Evolutionary conservation across 2,888 invertebrate genomes (phyloP), one percentile per base, ranked within the genome.

Genomic region (Tetramorium bicarinatum): DNA sequence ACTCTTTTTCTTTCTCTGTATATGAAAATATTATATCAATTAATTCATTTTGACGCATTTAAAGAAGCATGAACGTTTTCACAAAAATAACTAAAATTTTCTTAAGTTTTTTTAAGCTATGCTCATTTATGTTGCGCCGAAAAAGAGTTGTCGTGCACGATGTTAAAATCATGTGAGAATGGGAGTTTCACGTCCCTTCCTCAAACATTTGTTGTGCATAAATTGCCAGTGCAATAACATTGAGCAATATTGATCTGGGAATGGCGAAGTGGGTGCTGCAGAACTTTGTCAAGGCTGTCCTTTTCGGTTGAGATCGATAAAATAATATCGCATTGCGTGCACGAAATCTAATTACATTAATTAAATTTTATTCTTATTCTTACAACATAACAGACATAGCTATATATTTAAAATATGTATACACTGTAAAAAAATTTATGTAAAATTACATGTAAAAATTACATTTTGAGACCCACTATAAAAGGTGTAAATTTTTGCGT

Each of bases 151-250:
- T 74, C 13, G 13, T 3, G 9, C 41, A 34, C 4, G 54, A 69
- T 25, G 67, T 82, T 69, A 49, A 59, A 41, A 34, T 41, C 4
- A 79, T 56, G 52, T 61, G 47, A 69, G 54, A 79, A 59, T 13
- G 44, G 44, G 18, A 38, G 34, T 84, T 81, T 72, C 56, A 85
- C 54, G 64, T 83, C n/a, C 69, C 74, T 56, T 38, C 18, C 21
- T 74, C 56, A 91, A 91, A 92, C 87, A 87, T 92, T 92, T 91
- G 85, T 47, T 88, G 56, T 66, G 66, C 72, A 85, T 82, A 89
- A 92, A 91, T 88, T 85, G 85, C 59, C 82, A 82, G 34, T 86
- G 76, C 62, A 41, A 62, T 62, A 62, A 13, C 85, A 87, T 52
- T 72, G 75, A 34, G 41, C 69, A 92, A 92, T 91, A 90, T 91